A percentile compares a stretch with the other conserved stretches of the same genome.
Evolutionary conservation across 1,140 invertebrate genomes (phyloP).

Genomic region (Drosophila gunungcola): DNA sequence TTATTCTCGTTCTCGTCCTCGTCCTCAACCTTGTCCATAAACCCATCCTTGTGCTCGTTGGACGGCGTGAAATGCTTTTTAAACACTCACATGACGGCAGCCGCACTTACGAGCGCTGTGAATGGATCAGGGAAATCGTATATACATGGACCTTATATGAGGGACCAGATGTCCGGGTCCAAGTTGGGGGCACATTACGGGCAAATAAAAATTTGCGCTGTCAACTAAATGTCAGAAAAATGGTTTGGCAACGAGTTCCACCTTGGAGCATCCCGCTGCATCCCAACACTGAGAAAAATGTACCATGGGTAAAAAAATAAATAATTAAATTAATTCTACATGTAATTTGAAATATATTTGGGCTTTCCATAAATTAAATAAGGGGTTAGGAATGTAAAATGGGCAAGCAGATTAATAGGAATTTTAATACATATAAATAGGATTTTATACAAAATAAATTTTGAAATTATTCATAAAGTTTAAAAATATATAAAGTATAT

Average conservation of each 20-base stretch:
- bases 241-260: conserved; percentile 56
- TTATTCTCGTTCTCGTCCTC: neutral
- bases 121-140: conserved; percentile 23
- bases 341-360: no score
- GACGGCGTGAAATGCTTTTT: conserved; percentile 72
- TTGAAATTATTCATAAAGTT: no score
- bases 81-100: conserved; percentile 64
- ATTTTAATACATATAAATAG: no score
- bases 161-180: conserved; percentile 43
- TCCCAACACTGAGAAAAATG: conserved; percentile 12
- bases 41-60: neutral
- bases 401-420: no score
- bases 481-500: no score
- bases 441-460: no score
- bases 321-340: no score
- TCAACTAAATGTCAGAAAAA: conserved; percentile 83
- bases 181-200: conserved; percentile 70
- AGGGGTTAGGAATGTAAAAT: no score
- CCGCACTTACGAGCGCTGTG: conserved; percentile 36
- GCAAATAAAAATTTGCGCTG: conserved; percentile 82
- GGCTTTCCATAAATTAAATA: no score
- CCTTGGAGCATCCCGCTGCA: conserved; percentile 24
- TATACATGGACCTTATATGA: neutral
- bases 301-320: neutral
- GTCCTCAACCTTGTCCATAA: conserved; percentile 1